phyloP scores from a whole-genome alignment of 1,140 invertebrate species.

The Zaprionus davidi region DNA sequence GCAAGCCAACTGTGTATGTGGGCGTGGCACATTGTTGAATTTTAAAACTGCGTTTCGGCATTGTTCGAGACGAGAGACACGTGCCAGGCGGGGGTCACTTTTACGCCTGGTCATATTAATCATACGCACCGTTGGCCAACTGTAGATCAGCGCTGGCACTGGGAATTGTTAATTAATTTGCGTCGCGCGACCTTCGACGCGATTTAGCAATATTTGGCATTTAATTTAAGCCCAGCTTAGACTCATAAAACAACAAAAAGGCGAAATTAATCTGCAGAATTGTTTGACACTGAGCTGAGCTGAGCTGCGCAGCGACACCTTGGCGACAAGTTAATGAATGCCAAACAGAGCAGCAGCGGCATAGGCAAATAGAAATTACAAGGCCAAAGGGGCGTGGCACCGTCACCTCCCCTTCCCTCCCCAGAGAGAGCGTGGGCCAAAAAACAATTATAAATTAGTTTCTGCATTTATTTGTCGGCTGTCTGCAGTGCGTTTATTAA shows the following conservation, averaged over 20 bases:
- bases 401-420: neutral
- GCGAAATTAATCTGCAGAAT: conserved; percentile 70
- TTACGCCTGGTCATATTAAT: conserved; percentile 62
- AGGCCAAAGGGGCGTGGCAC: conserved; percentile 33
- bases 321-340: conserved; percentile 51
- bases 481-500: conserved; percentile 70
- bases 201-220: conserved; percentile 63
- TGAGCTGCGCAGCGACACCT: conserved; percentile 39
- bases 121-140: conserved; percentile 59
- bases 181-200: conserved; percentile 12
- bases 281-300: conserved; percentile 59
- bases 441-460: conserved; percentile 67
- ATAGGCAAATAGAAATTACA: conserved; percentile 37
- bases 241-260: conserved; percentile 43
- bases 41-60: conserved; percentile 14
- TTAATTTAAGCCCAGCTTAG: conserved; percentile 56
- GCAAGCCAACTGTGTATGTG: conserved; percentile 46
- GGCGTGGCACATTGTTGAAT: conserved; percentile 23
- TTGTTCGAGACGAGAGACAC: conserved; percentile 5
- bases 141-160: neutral
- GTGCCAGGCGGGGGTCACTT: conserved; percentile 26
- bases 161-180: conserved; percentile 68
- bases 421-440: neutral
- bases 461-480: conserved; percentile 29
- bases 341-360: conserved; percentile 24